Percentiles rank a stretch among this genome's conserved stretches.
These are phyloP conservation scores for Laspeyria flexula DNA, from an alignment of 2,888 invertebrate species.

Conservation along the genomic window DNA sequence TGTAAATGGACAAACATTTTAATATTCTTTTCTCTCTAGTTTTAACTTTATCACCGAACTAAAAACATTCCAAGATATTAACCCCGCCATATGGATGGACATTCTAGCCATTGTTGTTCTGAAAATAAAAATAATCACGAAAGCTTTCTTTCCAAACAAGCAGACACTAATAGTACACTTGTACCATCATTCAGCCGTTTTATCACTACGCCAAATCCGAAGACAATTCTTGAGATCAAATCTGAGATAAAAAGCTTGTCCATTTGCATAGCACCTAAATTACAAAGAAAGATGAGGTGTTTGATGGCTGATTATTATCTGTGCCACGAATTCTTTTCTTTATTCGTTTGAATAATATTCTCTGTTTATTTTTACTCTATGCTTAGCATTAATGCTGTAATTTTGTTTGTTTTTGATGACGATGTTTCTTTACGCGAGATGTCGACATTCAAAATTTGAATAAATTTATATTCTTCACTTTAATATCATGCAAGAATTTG, in stretches of 20 bases:
- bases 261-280: constrained; percentile 57
- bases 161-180: constrained; percentile 45
- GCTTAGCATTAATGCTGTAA: constrained; percentile 19
- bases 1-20: too few species aligned
- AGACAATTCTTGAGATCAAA: constrained; percentile 51
- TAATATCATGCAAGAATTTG: constrained; percentile 2
- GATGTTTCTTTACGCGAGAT: background rate
- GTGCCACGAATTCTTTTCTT: constrained; percentile 27
- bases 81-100: constrained; percentile 9
- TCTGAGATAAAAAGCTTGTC: constrained; percentile 50
- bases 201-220: constrained; percentile 53
- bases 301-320: constrained; percentile 49
- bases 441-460: background rate
- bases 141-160: constrained; percentile 42
- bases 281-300: constrained; percentile 53
- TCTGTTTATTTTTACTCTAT: constrained; percentile 22
- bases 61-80: constrained; percentile 5
- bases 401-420: constrained; percentile 18
- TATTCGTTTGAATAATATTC: constrained; percentile 21
- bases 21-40: too few species aligned
- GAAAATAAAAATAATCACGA: constrained; percentile 37
- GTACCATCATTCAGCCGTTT: constrained; percentile 45
- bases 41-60: background rate
- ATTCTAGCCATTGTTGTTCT: constrained; percentile 27
- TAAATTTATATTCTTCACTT: background rate